Evolutionary conservation across 2,888 invertebrate species (phyloP).

Genomic region (Drosophila acutilabella): DNA sequence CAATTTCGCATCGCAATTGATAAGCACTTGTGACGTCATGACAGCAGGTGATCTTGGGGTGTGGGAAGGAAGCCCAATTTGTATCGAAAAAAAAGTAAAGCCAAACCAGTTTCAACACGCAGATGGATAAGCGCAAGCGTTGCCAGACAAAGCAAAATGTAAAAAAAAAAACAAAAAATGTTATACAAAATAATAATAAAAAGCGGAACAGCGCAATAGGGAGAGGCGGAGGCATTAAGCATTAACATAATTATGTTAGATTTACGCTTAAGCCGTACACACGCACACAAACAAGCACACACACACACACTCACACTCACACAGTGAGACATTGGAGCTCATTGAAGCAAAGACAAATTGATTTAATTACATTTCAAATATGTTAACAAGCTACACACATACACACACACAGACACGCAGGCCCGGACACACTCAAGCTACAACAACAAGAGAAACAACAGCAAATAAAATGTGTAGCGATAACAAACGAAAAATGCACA

Average conservation of each 20-base stretch:
- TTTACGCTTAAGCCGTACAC: conserved; percentile 16
- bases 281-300: background rate
- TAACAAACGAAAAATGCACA: conserved; percentile 62
- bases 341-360: conserved; percentile 60
- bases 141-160: conserved; percentile 44
- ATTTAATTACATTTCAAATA: conserved; percentile 67
- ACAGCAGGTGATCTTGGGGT: conserved; percentile 44
- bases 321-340: conserved; percentile 18
- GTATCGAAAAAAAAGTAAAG: conserved; percentile 15
- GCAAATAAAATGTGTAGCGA: conserved; percentile 46
- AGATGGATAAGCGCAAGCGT: conserved; percentile 46
- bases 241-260: conserved; percentile 51
- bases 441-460: conserved; percentile 29
- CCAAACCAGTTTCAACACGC: conserved; percentile 54
- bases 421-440: background rate
- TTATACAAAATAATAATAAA: background rate
- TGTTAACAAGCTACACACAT: conserved; percentile 50
- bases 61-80: conserved; percentile 25
- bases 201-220: conserved; percentile 2
- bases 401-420: too few species aligned
- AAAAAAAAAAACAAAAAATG: background rate
- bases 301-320: conserved; percentile 1
- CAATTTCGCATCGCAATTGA: conserved; percentile 45
- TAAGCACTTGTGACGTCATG: conserved; percentile 55
- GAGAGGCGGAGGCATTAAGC: conserved; percentile 19